A percentile compares a stretch with the other conserved stretches of the same genome.
phyloP scores from a whole-genome alignment of 2,888 invertebrate species.

The Sesamia inferens region DNA sequence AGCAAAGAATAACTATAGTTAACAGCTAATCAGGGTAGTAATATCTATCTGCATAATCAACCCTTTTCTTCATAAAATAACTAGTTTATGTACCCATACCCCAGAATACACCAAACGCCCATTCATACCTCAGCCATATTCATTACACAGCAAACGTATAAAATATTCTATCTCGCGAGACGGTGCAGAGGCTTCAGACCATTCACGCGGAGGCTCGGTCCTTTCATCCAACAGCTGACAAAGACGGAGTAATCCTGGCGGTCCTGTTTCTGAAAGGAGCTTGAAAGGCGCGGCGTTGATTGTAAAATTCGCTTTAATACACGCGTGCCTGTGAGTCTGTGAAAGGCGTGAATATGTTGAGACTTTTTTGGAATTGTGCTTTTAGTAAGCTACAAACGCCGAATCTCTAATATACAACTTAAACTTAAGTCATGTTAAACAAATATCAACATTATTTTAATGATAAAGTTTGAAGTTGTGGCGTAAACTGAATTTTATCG shows the following conservation, averaged over 20 bases:
- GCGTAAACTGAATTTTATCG: too few species aligned
- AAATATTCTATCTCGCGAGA: conserved; percentile 64
- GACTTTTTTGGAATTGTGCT: conserved; percentile 10
- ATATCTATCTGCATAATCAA: background rate
- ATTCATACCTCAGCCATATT: conserved; percentile 35
- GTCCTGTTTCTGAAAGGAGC: conserved; percentile 51
- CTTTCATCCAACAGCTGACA: conserved; percentile 64
- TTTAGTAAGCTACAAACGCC: background rate
- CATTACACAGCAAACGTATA: conserved; percentile 49
- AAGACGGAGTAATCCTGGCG: conserved; percentile 64
- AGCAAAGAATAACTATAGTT: background rate
- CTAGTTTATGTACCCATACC: background rate
- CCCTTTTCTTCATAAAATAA: background rate
- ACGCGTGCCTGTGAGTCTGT: conserved; percentile 6
- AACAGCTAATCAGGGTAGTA: background rate
- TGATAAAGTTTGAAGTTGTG: too few species aligned
- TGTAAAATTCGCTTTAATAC: conserved; percentile 48
- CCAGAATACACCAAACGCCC: background rate
- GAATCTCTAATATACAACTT: too few species aligned
- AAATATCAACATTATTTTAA: too few species aligned
- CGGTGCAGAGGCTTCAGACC: conserved; percentile 43
- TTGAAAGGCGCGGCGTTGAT: conserved; percentile 53
- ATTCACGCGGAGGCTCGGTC: conserved; percentile 53
- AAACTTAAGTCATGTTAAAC: too few species aligned
- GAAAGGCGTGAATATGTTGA: conserved; percentile 28